phyloP scores from a whole-genome alignment of 2,888 invertebrate genomes.

The Melanotus villosus region DNA sequence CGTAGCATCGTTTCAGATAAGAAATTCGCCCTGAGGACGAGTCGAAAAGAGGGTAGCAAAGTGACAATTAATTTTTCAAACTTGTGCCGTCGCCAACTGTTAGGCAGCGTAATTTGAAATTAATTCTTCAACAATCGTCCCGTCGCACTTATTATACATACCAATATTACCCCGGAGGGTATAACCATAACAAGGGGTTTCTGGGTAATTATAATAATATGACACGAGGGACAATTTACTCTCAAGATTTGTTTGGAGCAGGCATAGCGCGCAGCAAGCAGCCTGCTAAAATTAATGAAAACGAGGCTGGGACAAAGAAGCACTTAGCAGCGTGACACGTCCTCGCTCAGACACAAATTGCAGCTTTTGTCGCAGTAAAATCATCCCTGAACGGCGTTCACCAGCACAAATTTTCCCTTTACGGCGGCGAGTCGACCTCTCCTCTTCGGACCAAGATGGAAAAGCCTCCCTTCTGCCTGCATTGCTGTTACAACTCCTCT shows the following conservation, averaged over 20 bases:
- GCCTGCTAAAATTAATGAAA: constrained; percentile 43
- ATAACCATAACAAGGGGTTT: constrained; percentile 34
- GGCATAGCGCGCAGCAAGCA: constrained; percentile 31
- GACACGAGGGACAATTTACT: constrained; percentile 40
- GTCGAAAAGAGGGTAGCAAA: not conserved
- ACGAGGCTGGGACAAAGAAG: constrained; percentile 45
- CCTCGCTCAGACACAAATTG: constrained; percentile 47
- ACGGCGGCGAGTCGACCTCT: constrained; percentile 28
- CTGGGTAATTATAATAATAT: constrained; percentile 41
- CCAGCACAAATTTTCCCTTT: constrained; percentile 41
- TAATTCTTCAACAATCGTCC: constrained; percentile 29
- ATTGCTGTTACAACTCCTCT: constrained; percentile 15
- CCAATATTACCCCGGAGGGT: constrained; percentile 34
- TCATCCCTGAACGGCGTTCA: constrained; percentile 43
- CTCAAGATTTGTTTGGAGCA: constrained; percentile 41
- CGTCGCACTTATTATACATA: constrained; percentile 33
- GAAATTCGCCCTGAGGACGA: not conserved
- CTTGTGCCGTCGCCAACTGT: constrained; percentile 22
- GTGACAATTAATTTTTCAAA: constrained; percentile 27
- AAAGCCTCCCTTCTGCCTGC: constrained; percentile 28
- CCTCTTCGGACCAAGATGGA: constrained; percentile 34
- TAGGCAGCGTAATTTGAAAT: constrained; percentile 24
- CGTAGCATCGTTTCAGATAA: constrained; percentile 2
- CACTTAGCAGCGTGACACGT: constrained; percentile 49
- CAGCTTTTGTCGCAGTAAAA: constrained; percentile 49